phyloP scores from a whole-genome alignment of 1,140 invertebrate genomes.

The Trypoxylus dichotomus region DNA sequence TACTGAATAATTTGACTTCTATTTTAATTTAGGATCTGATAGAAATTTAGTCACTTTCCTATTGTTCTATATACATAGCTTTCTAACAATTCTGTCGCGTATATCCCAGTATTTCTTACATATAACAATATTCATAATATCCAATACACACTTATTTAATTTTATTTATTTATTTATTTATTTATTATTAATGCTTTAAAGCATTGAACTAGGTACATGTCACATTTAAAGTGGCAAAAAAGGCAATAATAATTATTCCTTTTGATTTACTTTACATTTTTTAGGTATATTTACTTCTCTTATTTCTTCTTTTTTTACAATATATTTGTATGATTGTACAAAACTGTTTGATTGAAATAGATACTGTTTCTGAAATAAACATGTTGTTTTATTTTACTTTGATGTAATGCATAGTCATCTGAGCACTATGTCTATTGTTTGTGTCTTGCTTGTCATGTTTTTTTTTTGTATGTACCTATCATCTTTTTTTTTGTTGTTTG shows the following conservation, averaged over 20 bases:
- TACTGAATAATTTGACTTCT: neutral
- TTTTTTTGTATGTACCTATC: neutral
- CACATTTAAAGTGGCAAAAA: conserved; percentile 28
- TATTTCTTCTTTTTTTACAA: neutral
- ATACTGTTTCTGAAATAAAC: conserved; percentile 11
- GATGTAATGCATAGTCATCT: neutral
- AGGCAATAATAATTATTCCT: neutral
- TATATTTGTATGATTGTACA: conserved; percentile 13
- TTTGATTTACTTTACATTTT: neutral
- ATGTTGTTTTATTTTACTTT: conserved; percentile 18
- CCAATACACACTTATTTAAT: neutral
- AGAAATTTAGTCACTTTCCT: conserved; percentile 5
- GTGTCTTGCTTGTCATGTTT: neutral
- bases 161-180: conserved; percentile 25
- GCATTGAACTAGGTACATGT: conserved; percentile 29
- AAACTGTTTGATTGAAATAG: conserved; percentile 12
- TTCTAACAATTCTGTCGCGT: conserved; percentile 25
- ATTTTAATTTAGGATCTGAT: neutral
- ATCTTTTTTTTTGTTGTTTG: neutral
- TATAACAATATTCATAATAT: neutral
- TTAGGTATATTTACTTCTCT: neutral
- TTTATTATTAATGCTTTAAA: conserved; percentile 23
- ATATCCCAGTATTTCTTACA: neutral
- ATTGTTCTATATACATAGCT: neutral
- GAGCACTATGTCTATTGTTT: neutral